A percentile compares a stretch with the other conserved stretches of the same genome.
Conservation (phyloP, 1,140 invertebrate species). For the Megalopta genalis region DNA sequence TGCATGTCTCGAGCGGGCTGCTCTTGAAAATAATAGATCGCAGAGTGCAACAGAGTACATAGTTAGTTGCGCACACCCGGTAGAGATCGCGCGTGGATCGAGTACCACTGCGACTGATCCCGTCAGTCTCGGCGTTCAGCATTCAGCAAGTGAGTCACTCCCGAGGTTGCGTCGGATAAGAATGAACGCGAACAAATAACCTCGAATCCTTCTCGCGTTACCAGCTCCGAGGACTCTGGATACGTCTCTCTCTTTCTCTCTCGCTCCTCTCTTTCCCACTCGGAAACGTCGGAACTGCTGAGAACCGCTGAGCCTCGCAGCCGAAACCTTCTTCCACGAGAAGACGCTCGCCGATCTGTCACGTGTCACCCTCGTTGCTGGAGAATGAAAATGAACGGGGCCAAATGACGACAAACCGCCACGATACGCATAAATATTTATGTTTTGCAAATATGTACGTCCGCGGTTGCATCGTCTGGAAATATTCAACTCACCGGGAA, state of each 20-base stretch:
- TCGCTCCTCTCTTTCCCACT: background rate
- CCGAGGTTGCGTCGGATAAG: constrained; percentile 55
- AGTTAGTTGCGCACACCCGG: background rate
- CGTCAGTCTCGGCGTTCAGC: constrained; percentile 45
- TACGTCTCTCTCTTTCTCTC: background rate
- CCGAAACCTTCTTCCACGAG: constrained; percentile 39
- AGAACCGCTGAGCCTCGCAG: constrained; percentile 31
- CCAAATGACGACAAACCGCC: constrained; percentile 37
- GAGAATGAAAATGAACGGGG: constrained; percentile 37
- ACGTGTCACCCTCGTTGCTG: constrained; percentile 41
- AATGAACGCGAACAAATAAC: constrained; percentile 63
- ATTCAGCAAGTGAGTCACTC: constrained; percentile 60
- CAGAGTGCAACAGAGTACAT: background rate
- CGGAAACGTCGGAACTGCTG: background rate
- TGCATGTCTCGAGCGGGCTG: too few relatives aligned
- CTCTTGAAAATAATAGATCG: too few relatives aligned
- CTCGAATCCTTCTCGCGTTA: constrained; percentile 44
- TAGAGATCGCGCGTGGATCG: background rate
- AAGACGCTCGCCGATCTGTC: constrained; percentile 1
- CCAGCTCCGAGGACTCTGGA: constrained; percentile 9
- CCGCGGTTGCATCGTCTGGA: background rate
- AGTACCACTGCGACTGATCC: constrained; percentile 56
- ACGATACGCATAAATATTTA: background rate
- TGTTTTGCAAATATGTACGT: background rate
- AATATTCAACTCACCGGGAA: background rate